Evolutionary conservation across 1,140 invertebrate genomes (phyloP), one percentile per base, ranked within the genome.

Genomic region (Lucilia sericata): DNA sequence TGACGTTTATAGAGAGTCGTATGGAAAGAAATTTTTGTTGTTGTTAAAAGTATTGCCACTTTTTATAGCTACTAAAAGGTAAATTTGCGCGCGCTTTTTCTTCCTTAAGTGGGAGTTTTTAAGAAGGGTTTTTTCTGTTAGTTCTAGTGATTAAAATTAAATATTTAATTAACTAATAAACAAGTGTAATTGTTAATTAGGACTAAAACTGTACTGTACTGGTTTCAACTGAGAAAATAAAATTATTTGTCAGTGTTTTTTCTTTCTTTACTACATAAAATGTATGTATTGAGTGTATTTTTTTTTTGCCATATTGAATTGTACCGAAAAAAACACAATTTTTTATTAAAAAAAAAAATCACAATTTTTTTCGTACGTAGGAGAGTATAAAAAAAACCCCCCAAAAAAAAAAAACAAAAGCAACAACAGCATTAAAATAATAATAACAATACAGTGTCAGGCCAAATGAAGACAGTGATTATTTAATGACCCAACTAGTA

Each of bases 211-310:
- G 65, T 70, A 70, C 65, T 70, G 55, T 60, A 60, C 55, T 60
- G 2, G 25, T 30, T 17, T n/a, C 14, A 42, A 14, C 0, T 60
- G 55, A 12, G 51, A 60, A 60, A n/a, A n/a, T n/a, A 30, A 30
- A 30, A 30, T 2, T 30, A 30, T 2, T 30, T 30, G 25, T 30
- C 25, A 30, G 25, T 60, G 55, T 60, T 60, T 17, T 60, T 60
- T 17, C n/a, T 60, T 70, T 70, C 25, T 70, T 19, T 70, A 21
- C 9, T 21, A 70, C 65, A 70, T 70, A 70, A 70, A 70, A 70
- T 70, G 65, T 70, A 70, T 70, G 65, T 70, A 70, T 70, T 70
- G 65, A 70, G 65, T 70, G 65, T 70, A 17, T 21, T 70, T 70
- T 65, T 17, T 65, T 70, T 70, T 70, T 70, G 65, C 65, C 65